A percentile compares a stretch with the other conserved stretches of the same genome.
These are phyloP conservation scores for Mongoloraphidia duomilia DNA, from an alignment of 2,888 invertebrate genomes.

Conservation along the genomic window DNA sequence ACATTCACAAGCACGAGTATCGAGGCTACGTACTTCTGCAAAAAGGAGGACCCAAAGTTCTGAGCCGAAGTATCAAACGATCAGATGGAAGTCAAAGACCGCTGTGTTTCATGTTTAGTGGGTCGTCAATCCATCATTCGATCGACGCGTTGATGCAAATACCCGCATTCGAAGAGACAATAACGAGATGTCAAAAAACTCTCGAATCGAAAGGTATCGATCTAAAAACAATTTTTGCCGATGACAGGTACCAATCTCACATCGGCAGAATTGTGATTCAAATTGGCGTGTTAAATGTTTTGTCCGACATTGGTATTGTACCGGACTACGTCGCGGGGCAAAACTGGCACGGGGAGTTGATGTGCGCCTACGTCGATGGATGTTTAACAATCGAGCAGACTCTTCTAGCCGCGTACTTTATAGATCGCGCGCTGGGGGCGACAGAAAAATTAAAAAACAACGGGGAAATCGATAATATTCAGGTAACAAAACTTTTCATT, in stretches of 20 bases:
- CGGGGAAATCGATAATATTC: no score
- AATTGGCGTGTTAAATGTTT: constrained; percentile 27
- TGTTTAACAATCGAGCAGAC: constrained; percentile 71
- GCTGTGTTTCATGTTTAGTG: constrained; percentile 55
- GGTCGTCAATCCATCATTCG: constrained; percentile 18
- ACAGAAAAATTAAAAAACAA: constrained; percentile 19
- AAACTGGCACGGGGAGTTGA: constrained; percentile 72
- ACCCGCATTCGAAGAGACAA: constrained; percentile 48
- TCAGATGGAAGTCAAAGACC: constrained; percentile 42
- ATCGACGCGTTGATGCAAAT: constrained; percentile 43
- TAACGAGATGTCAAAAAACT: constrained; percentile 44
- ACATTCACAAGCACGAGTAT: constrained; percentile 40
- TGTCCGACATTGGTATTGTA: constrained; percentile 31
- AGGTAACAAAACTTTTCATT: no score
- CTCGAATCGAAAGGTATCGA: constrained; percentile 49
- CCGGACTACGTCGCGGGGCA: constrained; percentile 36
- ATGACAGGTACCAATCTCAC: constrained; percentile 52
- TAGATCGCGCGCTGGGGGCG: constrained; percentile 54
- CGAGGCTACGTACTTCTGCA: constrained; percentile 42
- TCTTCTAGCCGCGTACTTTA: constrained; percentile 61
- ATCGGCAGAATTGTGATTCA: constrained; percentile 62
- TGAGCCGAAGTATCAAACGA: constrained; percentile 38
- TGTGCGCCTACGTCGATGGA: constrained; percentile 83
- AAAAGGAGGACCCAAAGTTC: constrained; percentile 18
- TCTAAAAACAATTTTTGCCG: constrained; percentile 45